Evolutionary conservation across 2,888 invertebrate genomes (phyloP).

Genomic region (Macrophya annulata): DNA sequence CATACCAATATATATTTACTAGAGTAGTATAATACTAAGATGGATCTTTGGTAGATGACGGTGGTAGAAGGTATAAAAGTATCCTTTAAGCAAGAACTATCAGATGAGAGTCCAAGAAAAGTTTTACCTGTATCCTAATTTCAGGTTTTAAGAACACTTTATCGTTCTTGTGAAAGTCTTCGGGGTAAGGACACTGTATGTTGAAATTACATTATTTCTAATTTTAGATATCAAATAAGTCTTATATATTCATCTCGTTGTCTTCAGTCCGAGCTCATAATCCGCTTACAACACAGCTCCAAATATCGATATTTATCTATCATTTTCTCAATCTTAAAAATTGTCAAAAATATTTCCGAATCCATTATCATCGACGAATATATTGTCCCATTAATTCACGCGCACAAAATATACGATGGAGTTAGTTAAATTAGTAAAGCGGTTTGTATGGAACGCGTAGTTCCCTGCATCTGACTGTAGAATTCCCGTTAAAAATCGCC

Average conservation of each 20-base stretch:
- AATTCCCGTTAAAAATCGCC: background rate
- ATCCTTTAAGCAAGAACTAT: background rate
- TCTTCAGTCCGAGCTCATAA: too few species aligned
- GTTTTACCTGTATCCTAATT: constrained; percentile 1
- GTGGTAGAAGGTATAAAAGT: background rate
- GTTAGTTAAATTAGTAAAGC: background rate
- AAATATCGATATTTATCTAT: background rate
- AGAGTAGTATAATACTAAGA: constrained; percentile 25
- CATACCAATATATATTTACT: constrained; percentile 19
- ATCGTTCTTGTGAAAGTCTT: background rate
- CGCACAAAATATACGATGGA: too few species aligned
- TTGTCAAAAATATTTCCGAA: background rate
- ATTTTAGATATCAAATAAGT: background rate
- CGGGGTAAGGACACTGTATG: background rate
- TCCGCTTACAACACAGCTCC: too few species aligned
- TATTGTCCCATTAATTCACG: too few species aligned
- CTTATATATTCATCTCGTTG: too few species aligned
- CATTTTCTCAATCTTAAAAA: background rate
- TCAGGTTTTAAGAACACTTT: background rate
- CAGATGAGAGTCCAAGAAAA: background rate
- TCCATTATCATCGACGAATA: background rate
- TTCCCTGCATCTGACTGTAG: background rate
- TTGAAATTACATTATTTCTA: background rate
- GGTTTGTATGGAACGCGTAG: background rate
- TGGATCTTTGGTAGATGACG: constrained; percentile 15